A percentile compares a stretch with the other conserved stretches of the same genome.
These are phyloP conservation scores for Acanthopleura granulata DNA, from an alignment of 2,888 invertebrate genomes.

Conservation along the genomic window DNA sequence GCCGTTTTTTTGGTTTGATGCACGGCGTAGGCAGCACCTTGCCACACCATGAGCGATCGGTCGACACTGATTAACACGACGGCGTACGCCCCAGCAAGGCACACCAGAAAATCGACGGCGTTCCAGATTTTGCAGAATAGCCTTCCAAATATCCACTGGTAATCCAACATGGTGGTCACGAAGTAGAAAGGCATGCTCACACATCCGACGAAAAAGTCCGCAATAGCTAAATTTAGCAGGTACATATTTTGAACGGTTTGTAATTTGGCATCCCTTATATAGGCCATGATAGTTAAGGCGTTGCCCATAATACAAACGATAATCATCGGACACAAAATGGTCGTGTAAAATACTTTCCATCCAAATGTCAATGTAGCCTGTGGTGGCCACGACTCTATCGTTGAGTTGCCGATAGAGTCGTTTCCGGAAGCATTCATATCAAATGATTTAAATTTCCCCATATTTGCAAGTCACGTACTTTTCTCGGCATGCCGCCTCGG, in stretches of 20 bases:
- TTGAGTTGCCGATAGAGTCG: too few species aligned
- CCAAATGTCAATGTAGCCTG: not conserved
- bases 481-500: too few species aligned
- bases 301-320: slow-evolving; percentile 8
- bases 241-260: slow-evolving; percentile 14
- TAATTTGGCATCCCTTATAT: not conserved
- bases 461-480: too few species aligned
- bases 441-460: too few species aligned
- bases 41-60: slow-evolving; percentile 12
- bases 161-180: slow-evolving; percentile 11
- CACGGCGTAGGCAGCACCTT: slow-evolving; percentile 1
- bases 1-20: not conserved
- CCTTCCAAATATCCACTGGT: slow-evolving; percentile 18
- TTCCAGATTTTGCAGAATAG: slow-evolving; percentile 8
- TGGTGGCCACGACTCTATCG: not conserved
- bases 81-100: not conserved
- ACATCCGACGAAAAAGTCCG: not conserved
- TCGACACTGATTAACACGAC: slow-evolving; percentile 10
- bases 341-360: not conserved
- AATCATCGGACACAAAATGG: not conserved
- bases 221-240: not conserved
- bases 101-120: not conserved
- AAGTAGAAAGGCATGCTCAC: slow-evolving; percentile 15
- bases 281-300: not conserved
- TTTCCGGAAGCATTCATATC: too few species aligned